These are phyloP conservation scores for Tinea pellionella DNA, from an alignment of 2,888 invertebrate species.

Conservation along the genomic window DNA sequence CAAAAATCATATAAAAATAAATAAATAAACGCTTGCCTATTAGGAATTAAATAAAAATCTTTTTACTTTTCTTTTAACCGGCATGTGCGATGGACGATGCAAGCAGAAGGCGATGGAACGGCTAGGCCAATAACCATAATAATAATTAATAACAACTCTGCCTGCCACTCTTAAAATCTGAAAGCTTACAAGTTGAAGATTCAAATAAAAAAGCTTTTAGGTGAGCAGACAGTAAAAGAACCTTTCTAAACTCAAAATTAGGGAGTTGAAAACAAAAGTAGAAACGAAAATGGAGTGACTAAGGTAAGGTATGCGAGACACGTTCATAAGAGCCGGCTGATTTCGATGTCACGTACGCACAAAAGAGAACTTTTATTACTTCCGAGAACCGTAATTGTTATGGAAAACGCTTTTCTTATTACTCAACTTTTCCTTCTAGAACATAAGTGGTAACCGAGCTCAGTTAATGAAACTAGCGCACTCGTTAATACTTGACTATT, in stretches of 20 bases:
- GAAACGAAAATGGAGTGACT: conserved; percentile 27
- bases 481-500: conserved; percentile 18
- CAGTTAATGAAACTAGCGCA: conserved; percentile 27
- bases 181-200: too few species aligned
- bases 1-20: too few species aligned
- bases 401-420: conserved; percentile 52
- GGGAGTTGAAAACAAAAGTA: conserved; percentile 14
- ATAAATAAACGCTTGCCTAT: too few species aligned
- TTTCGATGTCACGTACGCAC: conserved; percentile 53
- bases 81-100: too few species aligned
- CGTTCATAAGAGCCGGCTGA: conserved; percentile 49
- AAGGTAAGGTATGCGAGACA: conserved; percentile 44
- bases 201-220: conserved; percentile 28
- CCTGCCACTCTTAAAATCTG: too few species aligned
- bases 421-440: conserved; percentile 41
- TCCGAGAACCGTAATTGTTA: conserved; percentile 57
- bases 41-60: too few species aligned
- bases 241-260: conserved; percentile 8
- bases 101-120: too few species aligned
- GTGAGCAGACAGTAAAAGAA: conserved; percentile 13
- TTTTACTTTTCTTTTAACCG: too few species aligned
- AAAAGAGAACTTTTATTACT: conserved; percentile 63
- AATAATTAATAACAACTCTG: too few species aligned
- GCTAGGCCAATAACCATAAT: too few species aligned
- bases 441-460: conserved; percentile 29